Evolutionary conservation across 1,140 invertebrate species (phyloP).

Genomic region (Leucophenga varia): DNA sequence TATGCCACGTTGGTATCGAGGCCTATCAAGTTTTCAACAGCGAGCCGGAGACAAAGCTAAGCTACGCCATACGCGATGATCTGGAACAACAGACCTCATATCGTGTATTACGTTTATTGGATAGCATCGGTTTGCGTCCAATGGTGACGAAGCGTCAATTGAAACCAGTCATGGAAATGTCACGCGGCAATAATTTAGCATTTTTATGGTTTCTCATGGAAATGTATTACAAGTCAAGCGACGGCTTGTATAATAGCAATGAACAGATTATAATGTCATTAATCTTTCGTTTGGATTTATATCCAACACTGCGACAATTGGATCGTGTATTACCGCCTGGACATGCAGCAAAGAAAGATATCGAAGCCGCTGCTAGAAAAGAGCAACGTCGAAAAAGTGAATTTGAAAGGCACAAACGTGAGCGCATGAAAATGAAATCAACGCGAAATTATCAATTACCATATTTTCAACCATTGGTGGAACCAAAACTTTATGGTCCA

Average conservation of each 20-base stretch:
- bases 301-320: conserved; percentile 30
- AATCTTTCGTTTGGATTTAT: conserved; percentile 39
- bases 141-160: conserved; percentile 1
- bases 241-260: conserved; percentile 20
- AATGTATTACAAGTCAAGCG: conserved; percentile 26
- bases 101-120: conserved; percentile 3
- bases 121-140: conserved; percentile 22
- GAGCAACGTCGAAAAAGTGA: neutral
- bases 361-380: neutral
- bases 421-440: too few species aligned
- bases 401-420: too few species aligned
- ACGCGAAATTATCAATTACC: too few species aligned
- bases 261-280: conserved; percentile 38
- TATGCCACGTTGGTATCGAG: conserved; percentile 32
- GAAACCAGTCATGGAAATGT: conserved; percentile 15
- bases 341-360: conserved; percentile 4
- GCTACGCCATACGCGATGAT: conserved; percentile 18
- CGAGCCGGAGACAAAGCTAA: conserved; percentile 12
- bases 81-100: conserved; percentile 15
- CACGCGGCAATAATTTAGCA: conserved; percentile 34
- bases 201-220: conserved; percentile 48
- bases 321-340: conserved; percentile 34
- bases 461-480: too few species aligned
- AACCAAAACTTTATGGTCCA: too few species aligned
- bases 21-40: conserved; percentile 23